A percentile compares a stretch with the other conserved stretches of the same genome.
phyloP scores from a whole-genome alignment of 2,888 invertebrate genomes.

The Drosophila paucipuncta region DNA sequence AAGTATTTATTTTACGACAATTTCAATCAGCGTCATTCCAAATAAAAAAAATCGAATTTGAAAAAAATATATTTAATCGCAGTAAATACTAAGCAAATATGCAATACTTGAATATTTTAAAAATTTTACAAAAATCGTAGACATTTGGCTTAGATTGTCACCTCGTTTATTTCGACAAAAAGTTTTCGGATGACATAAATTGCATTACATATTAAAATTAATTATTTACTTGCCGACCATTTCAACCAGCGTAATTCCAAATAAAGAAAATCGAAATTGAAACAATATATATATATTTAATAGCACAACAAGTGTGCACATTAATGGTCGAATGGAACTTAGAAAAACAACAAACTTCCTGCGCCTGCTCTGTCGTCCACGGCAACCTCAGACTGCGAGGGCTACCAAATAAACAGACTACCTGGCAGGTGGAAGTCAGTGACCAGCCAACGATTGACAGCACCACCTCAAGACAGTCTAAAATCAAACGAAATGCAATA shows the following conservation, averaged over 20 bases:
- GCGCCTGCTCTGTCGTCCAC: constrained; percentile 72
- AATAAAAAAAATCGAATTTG: too few species aligned
- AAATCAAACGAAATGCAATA: constrained; percentile 30
- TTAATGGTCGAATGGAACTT: constrained; percentile 7
- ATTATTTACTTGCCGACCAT: too few species aligned
- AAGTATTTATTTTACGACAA: not conserved
- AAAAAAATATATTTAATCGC: too few species aligned
- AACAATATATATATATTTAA: not conserved
- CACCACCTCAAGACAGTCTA: constrained; percentile 46
- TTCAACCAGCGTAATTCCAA: too few species aligned
- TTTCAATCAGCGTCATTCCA: not conserved
- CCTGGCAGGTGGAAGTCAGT: constrained; percentile 34
- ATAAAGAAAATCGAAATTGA: not conserved
- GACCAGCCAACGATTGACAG: constrained; percentile 34
- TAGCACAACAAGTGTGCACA: constrained; percentile 45
- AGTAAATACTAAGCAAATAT: not conserved
- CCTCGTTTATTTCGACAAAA: constrained; percentile 36
- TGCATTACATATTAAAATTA: too few species aligned
- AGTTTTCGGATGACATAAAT: too few species aligned
- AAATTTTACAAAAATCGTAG: not conserved
- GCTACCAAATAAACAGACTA: constrained; percentile 40
- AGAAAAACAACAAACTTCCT: constrained; percentile 59
- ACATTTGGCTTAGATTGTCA: constrained; percentile 38
- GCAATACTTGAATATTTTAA: not conserved
- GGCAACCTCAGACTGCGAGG: constrained; percentile 49